A percentile compares a stretch with the other conserved stretches of the same genome.
These are phyloP conservation scores for Hermetia illucens DNA, from an alignment of 1,140 invertebrate genomes.

Conservation along the genomic window DNA sequence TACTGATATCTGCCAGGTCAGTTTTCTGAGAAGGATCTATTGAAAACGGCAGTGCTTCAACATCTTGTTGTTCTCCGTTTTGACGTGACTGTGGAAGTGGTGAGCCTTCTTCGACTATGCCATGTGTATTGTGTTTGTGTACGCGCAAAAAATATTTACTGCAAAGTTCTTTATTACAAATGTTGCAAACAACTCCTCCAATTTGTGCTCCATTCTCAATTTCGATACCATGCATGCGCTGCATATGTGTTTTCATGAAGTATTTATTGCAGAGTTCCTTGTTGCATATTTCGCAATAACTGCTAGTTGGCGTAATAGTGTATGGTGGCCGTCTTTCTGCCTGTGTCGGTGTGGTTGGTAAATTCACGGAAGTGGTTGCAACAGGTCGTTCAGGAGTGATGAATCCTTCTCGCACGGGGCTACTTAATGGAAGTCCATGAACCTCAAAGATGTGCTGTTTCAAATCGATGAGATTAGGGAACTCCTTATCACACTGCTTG, in stretches of 20 bases:
- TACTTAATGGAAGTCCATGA: slow-evolving; percentile 22
- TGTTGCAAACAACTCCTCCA: slow-evolving; percentile 87
- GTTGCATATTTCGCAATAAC: slow-evolving; percentile 98
- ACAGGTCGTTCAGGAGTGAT: slow-evolving; percentile 23
- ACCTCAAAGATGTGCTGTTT: slow-evolving; percentile 42
- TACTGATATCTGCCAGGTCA: slow-evolving; percentile 39
- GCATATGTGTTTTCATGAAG: slow-evolving; percentile 99
- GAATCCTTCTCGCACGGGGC: slow-evolving; percentile 25
- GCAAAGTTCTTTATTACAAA: slow-evolving; percentile 94
- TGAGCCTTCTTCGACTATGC: slow-evolving; percentile 63
- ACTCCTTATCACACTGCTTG: slow-evolving; percentile 42
- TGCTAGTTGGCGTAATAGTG: slow-evolving; percentile 53
- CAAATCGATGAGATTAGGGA: slow-evolving; percentile 35
- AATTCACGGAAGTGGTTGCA: slow-evolving; percentile 9
- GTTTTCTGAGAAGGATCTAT: slow-evolving; percentile 32
- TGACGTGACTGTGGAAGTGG: slow-evolving; percentile 38
- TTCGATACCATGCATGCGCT: slow-evolving; percentile 97
- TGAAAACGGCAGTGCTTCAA: slow-evolving; percentile 20
- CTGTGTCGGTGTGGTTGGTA: slow-evolving; percentile 9
- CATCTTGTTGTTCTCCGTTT: slow-evolving; percentile 35
- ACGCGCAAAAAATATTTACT: slow-evolving; percentile 95
- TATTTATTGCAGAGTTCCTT: slow-evolving; percentile 99
- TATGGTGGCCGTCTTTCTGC: slow-evolving; percentile 22
- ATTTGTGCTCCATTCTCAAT: slow-evolving; percentile 83
- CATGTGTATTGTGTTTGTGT: slow-evolving; percentile 96